Evolutionary conservation across 2,888 invertebrate genomes (phyloP).

Genomic region (Carcina quercana): DNA sequence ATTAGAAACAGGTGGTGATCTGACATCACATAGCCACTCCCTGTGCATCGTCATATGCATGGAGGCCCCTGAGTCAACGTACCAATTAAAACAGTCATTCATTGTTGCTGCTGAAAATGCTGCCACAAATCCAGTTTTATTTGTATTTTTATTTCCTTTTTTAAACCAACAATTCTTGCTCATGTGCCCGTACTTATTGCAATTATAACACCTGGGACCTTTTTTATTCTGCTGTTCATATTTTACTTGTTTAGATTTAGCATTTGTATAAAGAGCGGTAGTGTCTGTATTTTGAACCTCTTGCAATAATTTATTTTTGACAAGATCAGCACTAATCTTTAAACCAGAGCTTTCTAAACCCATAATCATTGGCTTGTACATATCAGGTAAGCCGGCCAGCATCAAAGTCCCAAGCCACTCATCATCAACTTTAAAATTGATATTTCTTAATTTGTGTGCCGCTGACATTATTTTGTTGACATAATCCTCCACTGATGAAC

Average conservation of each 20-base stretch:
- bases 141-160: background rate
- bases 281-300: background rate
- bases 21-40: conserved; percentile 16
- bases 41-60: conserved; percentile 16
- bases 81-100: conserved; percentile 8
- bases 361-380: conserved; percentile 9
- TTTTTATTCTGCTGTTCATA: background rate
- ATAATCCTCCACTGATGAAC: conserved; percentile 16
- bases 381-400: conserved; percentile 16
- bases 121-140: conserved; percentile 8
- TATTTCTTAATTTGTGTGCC: conserved; percentile 18
- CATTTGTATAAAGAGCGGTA: background rate
- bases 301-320: conserved; percentile 6
- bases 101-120: conserved; percentile 10
- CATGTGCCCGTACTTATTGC: conserved; percentile 13
- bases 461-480: conserved; percentile 16
- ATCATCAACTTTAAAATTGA: conserved; percentile 16
- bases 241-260: background rate
- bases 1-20: conserved; percentile 8
- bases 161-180: conserved; percentile 9
- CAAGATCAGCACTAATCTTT: too few relatives aligned
- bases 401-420: too few relatives aligned
- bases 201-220: conserved; percentile 10
- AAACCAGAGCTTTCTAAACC: too few relatives aligned
- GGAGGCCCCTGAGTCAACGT: conserved; percentile 20